These are phyloP conservation scores for Scarus forsteni DNA, from an alignment of 2,797 vertebrate species.

Conservation along the genomic window DNA sequence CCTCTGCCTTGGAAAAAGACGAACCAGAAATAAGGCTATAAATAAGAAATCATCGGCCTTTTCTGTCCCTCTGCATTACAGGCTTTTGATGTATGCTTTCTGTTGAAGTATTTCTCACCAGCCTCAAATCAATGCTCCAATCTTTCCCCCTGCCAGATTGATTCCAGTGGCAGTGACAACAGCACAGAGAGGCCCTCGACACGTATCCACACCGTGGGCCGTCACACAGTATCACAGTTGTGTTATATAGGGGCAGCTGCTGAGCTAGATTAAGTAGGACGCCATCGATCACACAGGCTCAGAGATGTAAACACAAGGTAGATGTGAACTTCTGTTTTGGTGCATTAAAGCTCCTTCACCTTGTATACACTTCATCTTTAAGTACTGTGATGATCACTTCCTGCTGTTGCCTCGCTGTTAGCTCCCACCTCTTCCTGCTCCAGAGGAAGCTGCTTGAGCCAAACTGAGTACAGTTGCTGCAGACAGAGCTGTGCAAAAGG, in stretches of 20 bases:
- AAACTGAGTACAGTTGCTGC: too few species aligned
- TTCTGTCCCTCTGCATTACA: slow-evolving; percentile 83
- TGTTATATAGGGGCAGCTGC: slow-evolving; percentile 48
- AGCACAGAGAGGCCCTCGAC: slow-evolving; percentile 47
- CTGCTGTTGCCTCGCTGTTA: too few species aligned
- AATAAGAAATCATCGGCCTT: slow-evolving; percentile 88
- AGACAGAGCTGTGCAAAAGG: too few species aligned
- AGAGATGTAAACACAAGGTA: slow-evolving; percentile 4
- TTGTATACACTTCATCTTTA: too few species aligned
- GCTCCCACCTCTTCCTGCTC: too few species aligned
- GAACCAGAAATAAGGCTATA: slow-evolving; percentile 85
- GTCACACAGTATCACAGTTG: slow-evolving; percentile 78
- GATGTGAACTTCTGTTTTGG: background rate
- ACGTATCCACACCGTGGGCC: slow-evolving; percentile 71
- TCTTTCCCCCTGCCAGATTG: slow-evolving; percentile 83
- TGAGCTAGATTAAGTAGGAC: slow-evolving; percentile 33
- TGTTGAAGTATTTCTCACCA: slow-evolving; percentile 86
- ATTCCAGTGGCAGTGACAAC: slow-evolving; percentile 78
- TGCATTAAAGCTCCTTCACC: slow-evolving; percentile 2
- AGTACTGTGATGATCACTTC: too few species aligned
- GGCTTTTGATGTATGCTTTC: slow-evolving; percentile 84
- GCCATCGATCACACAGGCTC: slow-evolving; percentile 19
- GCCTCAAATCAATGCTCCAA: slow-evolving; percentile 85
- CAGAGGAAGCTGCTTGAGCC: too few species aligned
- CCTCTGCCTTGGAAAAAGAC: slow-evolving; percentile 54